Conservation (phyloP, 2,113 vertebrate species). For the Gopherus evgoodei region DNA sequence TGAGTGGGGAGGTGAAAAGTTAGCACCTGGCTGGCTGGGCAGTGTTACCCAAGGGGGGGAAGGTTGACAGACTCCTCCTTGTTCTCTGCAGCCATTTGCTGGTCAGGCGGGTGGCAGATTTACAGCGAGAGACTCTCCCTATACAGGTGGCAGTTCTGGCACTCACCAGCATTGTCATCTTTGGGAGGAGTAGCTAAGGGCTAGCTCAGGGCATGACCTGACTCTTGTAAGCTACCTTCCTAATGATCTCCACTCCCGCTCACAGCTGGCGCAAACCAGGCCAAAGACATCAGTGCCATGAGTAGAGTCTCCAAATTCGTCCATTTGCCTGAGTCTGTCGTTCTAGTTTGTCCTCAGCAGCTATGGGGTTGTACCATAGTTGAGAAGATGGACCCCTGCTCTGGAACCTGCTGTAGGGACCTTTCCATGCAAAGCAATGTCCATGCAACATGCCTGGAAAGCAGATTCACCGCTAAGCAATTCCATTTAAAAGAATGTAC, state of each 20-base stretch:
- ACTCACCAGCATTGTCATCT: not conserved
- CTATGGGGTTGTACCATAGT: not conserved
- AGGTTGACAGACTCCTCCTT: not conserved
- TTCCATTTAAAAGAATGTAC: not conserved
- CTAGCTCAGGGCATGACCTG: not conserved
- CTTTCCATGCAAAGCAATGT: not conserved
- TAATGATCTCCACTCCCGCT: not conserved
- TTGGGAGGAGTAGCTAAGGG: accelerated
- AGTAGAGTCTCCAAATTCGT: not conserved
- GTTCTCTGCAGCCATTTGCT: not conserved
- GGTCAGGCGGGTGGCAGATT: not conserved
- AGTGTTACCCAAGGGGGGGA: not conserved
- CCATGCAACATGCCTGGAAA: not conserved
- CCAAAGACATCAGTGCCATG: not conserved
- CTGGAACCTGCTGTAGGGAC: not conserved
- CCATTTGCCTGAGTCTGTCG: not conserved
- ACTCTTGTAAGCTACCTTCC: accelerated
- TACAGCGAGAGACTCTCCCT: not conserved
- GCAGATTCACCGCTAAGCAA: not conserved
- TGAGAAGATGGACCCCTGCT: not conserved
- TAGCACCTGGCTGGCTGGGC: not conserved
- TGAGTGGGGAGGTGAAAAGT: not conserved
- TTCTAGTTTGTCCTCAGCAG: not conserved
- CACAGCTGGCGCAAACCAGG: not conserved
- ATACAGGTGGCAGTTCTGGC: not conserved